Evolutionary conservation across 2,888 invertebrate genomes (phyloP), one percentile per base, ranked within the genome.

Genomic region (Parasteatoda lunata): DNA sequence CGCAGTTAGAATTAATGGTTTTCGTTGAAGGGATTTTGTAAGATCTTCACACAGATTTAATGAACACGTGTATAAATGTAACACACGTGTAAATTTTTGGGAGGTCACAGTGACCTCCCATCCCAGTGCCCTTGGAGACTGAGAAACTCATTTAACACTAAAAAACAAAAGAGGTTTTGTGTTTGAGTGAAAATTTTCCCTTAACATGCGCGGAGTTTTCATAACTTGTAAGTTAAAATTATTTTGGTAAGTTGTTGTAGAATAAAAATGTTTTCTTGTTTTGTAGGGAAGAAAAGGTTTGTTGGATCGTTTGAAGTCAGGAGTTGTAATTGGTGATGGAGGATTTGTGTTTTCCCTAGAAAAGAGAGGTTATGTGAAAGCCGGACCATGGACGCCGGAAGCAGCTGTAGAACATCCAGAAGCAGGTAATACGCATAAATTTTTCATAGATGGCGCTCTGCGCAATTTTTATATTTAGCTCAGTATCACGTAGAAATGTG

Each of bases 361-460:
- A 89, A 92, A 92, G 89, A 89, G 92, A 54, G 92, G 92, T 9
- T 92, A 92, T 84, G 92, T 92, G 15, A 92, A 92, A 89, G 92
- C 92, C 5, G 92, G 92, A n/a, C 92, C 92, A n/a, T 92, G 92
- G 92, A 92, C 92, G 3, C 92, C 92, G 0, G 92, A 92, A 87
- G 92, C 91, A 8, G 90, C 90, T 8, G 90, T 92, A 3, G 92
- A 93, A 88, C 89, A 92, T 86, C 92, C 92, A 4, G 92, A 93
- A 76, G 92, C 92, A 51, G 92, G 92, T 91, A 77, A 80, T 80
- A 71, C 45, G 15, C 15, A 5, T 15, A 11, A 3, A 54, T 4
- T 13, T 11, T 3, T 11, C 11, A 54, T 54, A 54, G 30, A 30
- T 30, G 30, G 30, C 30, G 30, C 30, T 30, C 30, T 30, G 30